These are phyloP conservation scores for Platalea minor DNA, from an alignment of 2,797 vertebrate genomes.

Conservation along the genomic window DNA sequence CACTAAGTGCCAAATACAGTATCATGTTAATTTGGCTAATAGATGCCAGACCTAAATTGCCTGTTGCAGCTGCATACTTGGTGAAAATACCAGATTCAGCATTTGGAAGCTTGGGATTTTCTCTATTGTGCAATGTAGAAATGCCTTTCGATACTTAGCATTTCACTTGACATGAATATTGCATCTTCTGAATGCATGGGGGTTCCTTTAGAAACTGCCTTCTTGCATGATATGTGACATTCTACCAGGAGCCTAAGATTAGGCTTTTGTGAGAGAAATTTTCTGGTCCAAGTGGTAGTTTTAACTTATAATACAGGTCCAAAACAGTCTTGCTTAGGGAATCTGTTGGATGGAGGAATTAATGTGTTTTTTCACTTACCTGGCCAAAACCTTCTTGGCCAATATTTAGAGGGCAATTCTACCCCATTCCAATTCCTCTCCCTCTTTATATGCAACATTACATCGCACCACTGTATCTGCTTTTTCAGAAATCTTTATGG, in stretches of 20 bases:
- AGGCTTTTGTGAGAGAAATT: not conserved
- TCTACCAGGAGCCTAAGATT: not conserved
- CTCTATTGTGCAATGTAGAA: not conserved
- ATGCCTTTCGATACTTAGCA: not conserved
- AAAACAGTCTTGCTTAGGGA: not conserved
- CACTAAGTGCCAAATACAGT: not conserved
- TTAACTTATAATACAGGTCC: not conserved
- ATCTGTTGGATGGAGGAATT: not conserved
- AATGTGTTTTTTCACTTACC: not conserved
- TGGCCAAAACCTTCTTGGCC: not conserved
- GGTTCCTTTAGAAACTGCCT: not conserved
- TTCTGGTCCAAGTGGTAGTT: not conserved
- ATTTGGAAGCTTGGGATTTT: not conserved
- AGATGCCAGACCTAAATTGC: not conserved
- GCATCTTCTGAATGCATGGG: not conserved
- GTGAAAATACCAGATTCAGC: not conserved
- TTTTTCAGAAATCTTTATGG: not conserved
- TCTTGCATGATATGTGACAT: rapidly evolving
- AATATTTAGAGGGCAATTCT: not conserved
- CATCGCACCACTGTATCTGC: not conserved
- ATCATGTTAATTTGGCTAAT: not conserved
- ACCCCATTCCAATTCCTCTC: not conserved
- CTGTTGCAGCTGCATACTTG: not conserved
- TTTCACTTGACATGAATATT: not conserved
- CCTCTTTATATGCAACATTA: not conserved